Conservation (phyloP, 2,797 vertebrate species). For the Argentina silus region DNA sequence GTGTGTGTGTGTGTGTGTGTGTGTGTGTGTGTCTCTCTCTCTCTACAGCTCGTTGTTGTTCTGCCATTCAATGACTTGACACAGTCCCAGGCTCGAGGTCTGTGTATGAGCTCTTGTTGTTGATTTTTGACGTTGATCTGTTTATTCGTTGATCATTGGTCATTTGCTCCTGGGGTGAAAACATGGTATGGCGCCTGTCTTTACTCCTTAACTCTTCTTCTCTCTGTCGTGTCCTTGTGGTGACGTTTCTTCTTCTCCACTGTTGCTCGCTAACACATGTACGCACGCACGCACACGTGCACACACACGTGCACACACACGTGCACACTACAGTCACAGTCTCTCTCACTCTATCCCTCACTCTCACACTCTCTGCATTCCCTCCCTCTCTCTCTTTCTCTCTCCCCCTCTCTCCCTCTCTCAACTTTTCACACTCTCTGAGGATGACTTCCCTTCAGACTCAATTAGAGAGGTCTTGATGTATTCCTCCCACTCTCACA, state of each 20-base stretch:
- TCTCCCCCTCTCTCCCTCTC: not conserved
- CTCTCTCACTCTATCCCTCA: constrained; percentile 15
- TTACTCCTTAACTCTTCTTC: not conserved
- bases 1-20: no score
- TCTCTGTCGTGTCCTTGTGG: not conserved
- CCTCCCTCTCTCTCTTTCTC: not conserved
- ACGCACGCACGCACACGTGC: no score
- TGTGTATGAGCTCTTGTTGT: not conserved
- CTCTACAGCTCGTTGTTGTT: no score
- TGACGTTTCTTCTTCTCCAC: not conserved
- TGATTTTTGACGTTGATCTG: not conserved
- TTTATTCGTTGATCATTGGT: not conserved
- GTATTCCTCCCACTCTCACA: not conserved
- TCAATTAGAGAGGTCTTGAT: not conserved
- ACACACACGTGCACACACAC: no score
- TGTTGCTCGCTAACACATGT: no score
- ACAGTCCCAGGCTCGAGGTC: no score
- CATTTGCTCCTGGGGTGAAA: not conserved
- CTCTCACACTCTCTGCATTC: not conserved
- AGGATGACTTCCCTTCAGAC: constrained; percentile 1
- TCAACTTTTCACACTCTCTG: not conserved
- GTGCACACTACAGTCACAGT: not conserved
- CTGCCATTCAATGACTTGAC: no score
- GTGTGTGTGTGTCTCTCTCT: no score
- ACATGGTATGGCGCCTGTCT: not conserved